Evolutionary conservation across 2,797 vertebrate species (phyloP), one percentile per base, ranked within the genome.

Genomic region (Paramormyrops hopkinsi): DNA sequence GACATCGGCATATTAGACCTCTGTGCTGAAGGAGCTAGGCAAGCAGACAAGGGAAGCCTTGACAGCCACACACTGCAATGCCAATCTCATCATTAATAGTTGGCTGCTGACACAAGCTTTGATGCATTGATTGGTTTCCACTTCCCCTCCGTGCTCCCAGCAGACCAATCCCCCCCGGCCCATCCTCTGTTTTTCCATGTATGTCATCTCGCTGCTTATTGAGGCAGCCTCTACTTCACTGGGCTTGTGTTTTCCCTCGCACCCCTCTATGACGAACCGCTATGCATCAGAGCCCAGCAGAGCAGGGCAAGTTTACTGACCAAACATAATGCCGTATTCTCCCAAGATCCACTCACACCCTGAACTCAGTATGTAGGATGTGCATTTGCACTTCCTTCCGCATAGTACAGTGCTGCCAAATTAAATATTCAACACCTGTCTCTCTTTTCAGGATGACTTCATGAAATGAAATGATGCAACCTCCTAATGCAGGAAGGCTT

Each of bases 381-480:
- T 90, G 14, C 46, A 92, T 94, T 92, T 92, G 91, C 90, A 93
- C 93, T 93, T 92, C 91, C 87, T 91, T 89, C 89, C 86, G 90
- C 91, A 89, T 89, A 73, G 53, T 37, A 19, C 59, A 14, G 17
- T 7, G 73, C 89, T 82, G 11, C 89, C 93, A 93, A 92, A 94
- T 95, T 93, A 95, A 95, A 95, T 92, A 95, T 95, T 94, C 93
- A 94, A 93, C 94, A 95, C 94, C 94, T 95, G 94, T 94, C 94
- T 92, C 91, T 92, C 92, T 93, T 93, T 95, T 94, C 93, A 95
- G 93, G 92, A 96, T 96, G 96, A 96, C 95, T 94, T 96, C 96
- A 96, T 96, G 93, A 92, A 92, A 91, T 90, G 86, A 93, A 93
- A 94, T 96, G 95, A 96, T 95, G 95, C 94, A 96, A 95, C 94